Percentiles rank a stretch among this genome's conserved stretches.
Evolutionary conservation across 2,797 vertebrate genomes (phyloP).

Genomic region (Decapterus maruadsi): DNA sequence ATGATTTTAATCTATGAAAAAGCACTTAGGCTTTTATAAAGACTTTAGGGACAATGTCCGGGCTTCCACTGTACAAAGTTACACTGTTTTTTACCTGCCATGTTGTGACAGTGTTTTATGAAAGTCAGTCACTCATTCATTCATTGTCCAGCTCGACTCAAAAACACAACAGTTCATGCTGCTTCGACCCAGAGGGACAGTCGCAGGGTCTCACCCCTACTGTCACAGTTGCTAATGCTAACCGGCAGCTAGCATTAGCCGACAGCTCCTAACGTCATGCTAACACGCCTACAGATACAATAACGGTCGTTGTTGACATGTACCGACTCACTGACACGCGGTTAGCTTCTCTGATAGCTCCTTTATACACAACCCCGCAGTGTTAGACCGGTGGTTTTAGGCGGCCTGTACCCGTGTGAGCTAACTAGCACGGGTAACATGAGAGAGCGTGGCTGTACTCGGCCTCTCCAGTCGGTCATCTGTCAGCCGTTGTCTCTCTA

Average conservation of each 20-base stretch:
- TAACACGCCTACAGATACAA: neutral
- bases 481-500: neutral
- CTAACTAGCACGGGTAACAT: conserved; percentile 29
- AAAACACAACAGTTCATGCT: neutral
- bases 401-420: neutral
- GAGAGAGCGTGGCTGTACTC: conserved; percentile 37
- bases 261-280: conserved; percentile 18
- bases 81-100: neutral
- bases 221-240: neutral
- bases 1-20: neutral
- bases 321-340: neutral
- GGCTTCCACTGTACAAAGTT: neutral
- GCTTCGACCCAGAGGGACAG: neutral
- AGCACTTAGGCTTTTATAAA: neutral
- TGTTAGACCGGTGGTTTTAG: rapidly evolving
- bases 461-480: conserved; percentile 34
- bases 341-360: no score
- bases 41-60: neutral
- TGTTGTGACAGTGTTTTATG: neutral
- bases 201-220: neutral
- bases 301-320: neutral
- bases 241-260: conserved; percentile 39
- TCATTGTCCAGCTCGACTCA: neutral
- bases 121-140: neutral
- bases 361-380: rapidly evolving